A percentile compares a stretch with the other conserved stretches of the same genome.
Conservation (phyloP, 2,888 invertebrate species). For the Punctoribates punctum region DNA sequence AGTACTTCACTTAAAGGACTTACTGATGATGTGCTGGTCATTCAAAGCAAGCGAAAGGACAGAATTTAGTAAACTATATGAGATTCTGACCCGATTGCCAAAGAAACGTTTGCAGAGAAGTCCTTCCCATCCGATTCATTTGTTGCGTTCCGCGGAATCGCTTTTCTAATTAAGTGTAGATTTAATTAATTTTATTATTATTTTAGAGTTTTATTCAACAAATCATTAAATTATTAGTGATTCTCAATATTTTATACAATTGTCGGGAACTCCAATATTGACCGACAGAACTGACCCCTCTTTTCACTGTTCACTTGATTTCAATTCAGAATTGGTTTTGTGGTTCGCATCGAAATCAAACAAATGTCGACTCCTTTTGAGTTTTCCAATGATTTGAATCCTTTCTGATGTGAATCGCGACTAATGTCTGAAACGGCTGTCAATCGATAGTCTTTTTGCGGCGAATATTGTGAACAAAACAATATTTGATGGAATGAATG, state of each 20-base stretch:
- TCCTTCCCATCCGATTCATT: conserved; percentile 95
- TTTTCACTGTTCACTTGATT: no score
- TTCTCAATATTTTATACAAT: neutral
- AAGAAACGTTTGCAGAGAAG: conserved; percentile 92
- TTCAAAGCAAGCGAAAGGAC: conserved; percentile 79
- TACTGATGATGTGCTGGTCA: conserved; percentile 95
- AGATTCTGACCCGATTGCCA: conserved; percentile 81
- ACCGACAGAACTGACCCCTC: no score
- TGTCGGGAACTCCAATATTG: no score
- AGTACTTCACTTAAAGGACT: conserved; percentile 64
- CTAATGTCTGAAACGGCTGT: no score
- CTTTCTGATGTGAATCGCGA: no score
- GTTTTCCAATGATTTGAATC: no score
- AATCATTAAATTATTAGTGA: neutral
- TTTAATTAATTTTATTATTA: neutral
- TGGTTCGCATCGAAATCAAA: no score
- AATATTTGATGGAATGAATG: neutral
- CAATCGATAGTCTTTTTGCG: no score
- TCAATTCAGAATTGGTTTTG: no score
- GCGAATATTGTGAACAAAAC: no score
- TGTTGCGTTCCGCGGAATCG: conserved; percentile 84
- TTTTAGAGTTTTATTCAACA: neutral
- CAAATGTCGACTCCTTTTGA: no score
- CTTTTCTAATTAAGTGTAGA: conserved; percentile 5
- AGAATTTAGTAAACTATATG: conserved; percentile 78